These are phyloP conservation scores for Tetramorium parvispinum DNA, from an alignment of 1,140 invertebrate species.

Conservation along the genomic window DNA sequence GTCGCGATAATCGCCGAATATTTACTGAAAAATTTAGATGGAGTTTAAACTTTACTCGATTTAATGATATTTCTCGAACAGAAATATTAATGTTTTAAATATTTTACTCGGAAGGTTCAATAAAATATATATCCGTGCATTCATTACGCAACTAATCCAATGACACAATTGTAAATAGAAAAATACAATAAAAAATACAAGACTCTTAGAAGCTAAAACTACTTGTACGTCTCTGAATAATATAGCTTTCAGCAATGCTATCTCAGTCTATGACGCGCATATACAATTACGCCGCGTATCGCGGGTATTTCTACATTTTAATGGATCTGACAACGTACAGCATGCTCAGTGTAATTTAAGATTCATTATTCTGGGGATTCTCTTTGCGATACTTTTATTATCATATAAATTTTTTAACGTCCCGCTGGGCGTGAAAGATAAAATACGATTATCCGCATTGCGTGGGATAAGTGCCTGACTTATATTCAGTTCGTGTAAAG, in stretches of 20 bases:
- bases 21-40: constrained; percentile 3
- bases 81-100: constrained; percentile 2
- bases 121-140: background rate
- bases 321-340: background rate
- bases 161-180: background rate
- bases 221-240: background rate
- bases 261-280: background rate
- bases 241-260: background rate
- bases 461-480: constrained; percentile 41
- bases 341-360: constrained; percentile 26
- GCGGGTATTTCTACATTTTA: constrained; percentile 31
- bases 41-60: background rate
- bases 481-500: constrained; percentile 44
- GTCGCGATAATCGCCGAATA: background rate
- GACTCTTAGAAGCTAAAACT: background rate
- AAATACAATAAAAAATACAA: background rate
- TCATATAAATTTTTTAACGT: constrained; percentile 49
- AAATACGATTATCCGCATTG: constrained; percentile 50
- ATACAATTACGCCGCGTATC: constrained; percentile 7
- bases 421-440: constrained; percentile 30
- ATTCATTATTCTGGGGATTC: constrained; percentile 35
- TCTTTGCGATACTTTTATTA: constrained; percentile 41
- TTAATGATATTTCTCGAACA: background rate
- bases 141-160: background rate
- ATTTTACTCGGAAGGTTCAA: background rate